phyloP scores from a whole-genome alignment of 2,888 invertebrate species.

The Therioaphis trifolii region DNA sequence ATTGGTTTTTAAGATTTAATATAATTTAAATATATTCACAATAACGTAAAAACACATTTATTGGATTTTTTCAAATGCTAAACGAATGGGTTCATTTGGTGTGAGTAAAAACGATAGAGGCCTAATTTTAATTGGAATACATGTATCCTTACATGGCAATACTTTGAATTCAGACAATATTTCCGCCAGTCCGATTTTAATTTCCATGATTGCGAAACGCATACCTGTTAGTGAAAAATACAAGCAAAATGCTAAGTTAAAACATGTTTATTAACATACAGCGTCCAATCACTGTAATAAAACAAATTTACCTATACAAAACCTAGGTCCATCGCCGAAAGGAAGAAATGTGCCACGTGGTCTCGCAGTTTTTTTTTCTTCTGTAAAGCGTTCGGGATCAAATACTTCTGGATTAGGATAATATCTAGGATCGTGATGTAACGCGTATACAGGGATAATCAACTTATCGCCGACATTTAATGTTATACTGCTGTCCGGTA shows the following conservation, averaged over 20 bases:
- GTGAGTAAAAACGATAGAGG: constrained; percentile 56
- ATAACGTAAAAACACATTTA: too few species aligned
- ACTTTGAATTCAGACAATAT: constrained; percentile 68
- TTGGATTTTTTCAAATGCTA: constrained; percentile 5
- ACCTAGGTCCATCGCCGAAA: too few species aligned
- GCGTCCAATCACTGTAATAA: too few species aligned
- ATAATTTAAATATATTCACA: too few species aligned
- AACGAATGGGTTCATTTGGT: constrained; percentile 34
- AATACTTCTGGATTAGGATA: constrained; percentile 73
- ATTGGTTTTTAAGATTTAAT: too few species aligned
- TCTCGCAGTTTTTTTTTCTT: constrained; percentile 71
- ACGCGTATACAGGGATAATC: constrained; percentile 72
- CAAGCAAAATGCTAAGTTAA: too few species aligned
- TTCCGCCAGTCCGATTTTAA: constrained; percentile 72
- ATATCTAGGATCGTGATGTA: constrained; percentile 73
- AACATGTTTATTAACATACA: too few species aligned
- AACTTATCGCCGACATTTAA: constrained; percentile 72
- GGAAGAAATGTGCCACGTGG: constrained; percentile 71
- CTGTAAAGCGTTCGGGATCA: constrained; percentile 73
- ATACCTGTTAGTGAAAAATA: constrained; percentile 26
- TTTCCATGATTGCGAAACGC: constrained; percentile 69
- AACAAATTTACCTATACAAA: neutral
- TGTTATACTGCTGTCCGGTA: constrained; percentile 71
- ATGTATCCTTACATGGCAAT: constrained; percentile 63
- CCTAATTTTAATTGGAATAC: constrained; percentile 63